These are phyloP conservation scores for Cephus runcator DNA, from an alignment of 2,888 invertebrate species.

Conservation along the genomic window DNA sequence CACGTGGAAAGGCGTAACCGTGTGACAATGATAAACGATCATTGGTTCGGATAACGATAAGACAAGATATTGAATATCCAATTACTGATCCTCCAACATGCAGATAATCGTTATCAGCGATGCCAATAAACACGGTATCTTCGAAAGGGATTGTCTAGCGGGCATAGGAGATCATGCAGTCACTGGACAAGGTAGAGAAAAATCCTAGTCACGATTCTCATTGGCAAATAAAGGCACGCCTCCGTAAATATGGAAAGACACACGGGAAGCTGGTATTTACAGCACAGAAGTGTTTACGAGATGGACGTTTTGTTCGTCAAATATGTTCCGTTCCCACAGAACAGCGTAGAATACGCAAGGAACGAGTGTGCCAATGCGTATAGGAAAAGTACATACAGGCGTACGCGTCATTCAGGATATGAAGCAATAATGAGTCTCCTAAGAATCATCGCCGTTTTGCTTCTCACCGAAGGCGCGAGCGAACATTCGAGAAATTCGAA, in stretches of 20 bases:
- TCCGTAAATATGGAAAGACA: background rate
- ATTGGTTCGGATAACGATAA: background rate
- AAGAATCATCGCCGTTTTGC: background rate
- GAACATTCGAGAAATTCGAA: background rate
- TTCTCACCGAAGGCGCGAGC: background rate
- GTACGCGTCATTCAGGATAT: slow-evolving; percentile 39
- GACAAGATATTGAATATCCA: background rate
- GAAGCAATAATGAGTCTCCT: slow-evolving; percentile 30
- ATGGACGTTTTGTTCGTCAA: slow-evolving; percentile 18
- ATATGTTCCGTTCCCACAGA: slow-evolving; percentile 5
- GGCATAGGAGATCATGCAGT: background rate
- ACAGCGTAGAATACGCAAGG: background rate
- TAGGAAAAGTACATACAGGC: slow-evolving; percentile 22
- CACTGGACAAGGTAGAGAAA: background rate
- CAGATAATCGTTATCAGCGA: background rate
- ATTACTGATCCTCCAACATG: background rate
- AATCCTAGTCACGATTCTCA: background rate
- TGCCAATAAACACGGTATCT: background rate
- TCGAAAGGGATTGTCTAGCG: background rate
- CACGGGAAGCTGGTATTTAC: background rate
- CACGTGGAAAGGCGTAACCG: background rate
- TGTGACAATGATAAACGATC: background rate
- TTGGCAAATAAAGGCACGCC: slow-evolving; percentile 1
- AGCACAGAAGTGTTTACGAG: background rate
- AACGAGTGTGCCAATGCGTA: background rate